Percentiles rank a stretch among this genome's conserved stretches.
Evolutionary conservation across 2,888 invertebrate genomes (phyloP).

Genomic region (Macaria notata): DNA sequence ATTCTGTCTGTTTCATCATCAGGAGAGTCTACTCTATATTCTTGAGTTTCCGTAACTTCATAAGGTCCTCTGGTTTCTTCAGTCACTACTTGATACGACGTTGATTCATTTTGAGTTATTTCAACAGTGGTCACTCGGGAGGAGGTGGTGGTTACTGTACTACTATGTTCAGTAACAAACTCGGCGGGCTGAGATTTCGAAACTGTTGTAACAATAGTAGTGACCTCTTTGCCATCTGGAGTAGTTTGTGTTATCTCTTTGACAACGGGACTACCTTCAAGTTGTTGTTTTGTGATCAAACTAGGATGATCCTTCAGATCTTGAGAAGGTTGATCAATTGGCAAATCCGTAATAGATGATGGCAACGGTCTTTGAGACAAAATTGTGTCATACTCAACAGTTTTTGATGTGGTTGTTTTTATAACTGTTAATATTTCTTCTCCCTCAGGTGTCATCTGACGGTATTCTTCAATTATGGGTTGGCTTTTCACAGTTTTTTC

Average conservation of each 20-base stretch:
- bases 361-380: constrained; percentile 26
- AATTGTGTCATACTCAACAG: constrained; percentile 42
- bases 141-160: constrained; percentile 56
- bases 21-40: constrained; percentile 43
- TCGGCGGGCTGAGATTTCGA: constrained; percentile 54
- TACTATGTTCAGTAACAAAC: constrained; percentile 55
- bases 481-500: constrained; percentile 40
- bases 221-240: constrained; percentile 50
- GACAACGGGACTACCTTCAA: constrained; percentile 22
- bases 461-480: constrained; percentile 47
- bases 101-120: constrained; percentile 58
- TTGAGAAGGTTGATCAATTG: constrained; percentile 15
- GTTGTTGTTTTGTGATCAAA: constrained; percentile 4
- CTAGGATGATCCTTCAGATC: constrained; percentile 10
- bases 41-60: constrained; percentile 39
- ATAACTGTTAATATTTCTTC: constrained; percentile 51
- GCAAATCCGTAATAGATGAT: constrained; percentile 19
- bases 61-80: constrained; percentile 47
- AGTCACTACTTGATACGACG: constrained; percentile 53
- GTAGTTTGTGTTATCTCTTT: constrained; percentile 41
- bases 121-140: constrained; percentile 63
- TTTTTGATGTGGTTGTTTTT: constrained; percentile 51
- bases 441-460: constrained; percentile 42
- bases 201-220: constrained; percentile 49
- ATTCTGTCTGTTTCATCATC: constrained; percentile 46